Conservation (phyloP, 30 jellyfish, hydroid and myxozoan genomes). For the Hydractinia symbiolongicarpus region DNA sequence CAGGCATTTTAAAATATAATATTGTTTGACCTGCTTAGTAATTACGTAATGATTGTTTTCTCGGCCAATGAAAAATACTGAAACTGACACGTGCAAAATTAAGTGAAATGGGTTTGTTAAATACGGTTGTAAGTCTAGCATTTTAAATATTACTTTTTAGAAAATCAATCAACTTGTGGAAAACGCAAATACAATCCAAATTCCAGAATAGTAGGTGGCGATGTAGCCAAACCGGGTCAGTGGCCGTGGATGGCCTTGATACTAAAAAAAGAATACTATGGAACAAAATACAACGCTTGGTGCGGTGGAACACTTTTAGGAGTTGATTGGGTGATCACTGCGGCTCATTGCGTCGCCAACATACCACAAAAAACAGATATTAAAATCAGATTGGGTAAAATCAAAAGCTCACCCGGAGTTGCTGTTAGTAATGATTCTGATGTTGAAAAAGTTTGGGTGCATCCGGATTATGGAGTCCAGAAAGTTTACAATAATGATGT, state of each 20-base stretch:
- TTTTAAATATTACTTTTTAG: neutral
- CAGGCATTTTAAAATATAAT: no score
- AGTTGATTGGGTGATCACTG: conserved; percentile 57
- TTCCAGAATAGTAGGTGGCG: conserved; percentile 51
- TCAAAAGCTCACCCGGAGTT: neutral
- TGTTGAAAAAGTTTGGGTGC: conserved; percentile 33
- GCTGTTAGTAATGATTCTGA: neutral
- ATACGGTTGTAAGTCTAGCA: no score
- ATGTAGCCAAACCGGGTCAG: conserved; percentile 35
- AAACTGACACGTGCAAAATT: no score
- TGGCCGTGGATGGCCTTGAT: conserved; percentile 86
- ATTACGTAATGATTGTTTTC: no score
- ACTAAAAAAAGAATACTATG: neutral
- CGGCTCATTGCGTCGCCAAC: conserved; percentile 67
- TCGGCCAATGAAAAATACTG: no score
- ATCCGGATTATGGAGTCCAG: conserved; percentile 32
- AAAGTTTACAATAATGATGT: conserved; percentile 29
- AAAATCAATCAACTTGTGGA: conserved; percentile 17
- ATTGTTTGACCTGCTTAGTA: no score
- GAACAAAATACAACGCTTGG: neutral
- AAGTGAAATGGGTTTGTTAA: no score
- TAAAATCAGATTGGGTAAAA: conserved; percentile 19
- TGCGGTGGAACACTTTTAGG: conserved; percentile 60
- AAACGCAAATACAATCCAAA: neutral
- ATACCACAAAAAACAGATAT: conserved; percentile 7